Evolutionary conservation across 1,140 invertebrate species (phyloP).

Genomic region (Magallana angulata): DNA sequence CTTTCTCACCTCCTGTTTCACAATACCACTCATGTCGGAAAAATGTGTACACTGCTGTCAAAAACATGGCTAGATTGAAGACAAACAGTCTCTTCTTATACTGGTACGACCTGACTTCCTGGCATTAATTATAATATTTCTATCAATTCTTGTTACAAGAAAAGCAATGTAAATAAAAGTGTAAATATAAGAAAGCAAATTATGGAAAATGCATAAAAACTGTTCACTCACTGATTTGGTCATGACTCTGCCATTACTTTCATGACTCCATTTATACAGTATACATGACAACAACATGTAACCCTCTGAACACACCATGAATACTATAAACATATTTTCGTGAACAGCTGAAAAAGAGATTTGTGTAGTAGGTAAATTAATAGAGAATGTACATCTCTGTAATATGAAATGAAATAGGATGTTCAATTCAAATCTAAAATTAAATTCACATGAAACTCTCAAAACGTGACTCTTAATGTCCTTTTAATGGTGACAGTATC

Average conservation of each 20-base stretch:
- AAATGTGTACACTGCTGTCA: slow-evolving; percentile 93
- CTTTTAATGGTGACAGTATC: too few species aligned
- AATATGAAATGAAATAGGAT: too few species aligned
- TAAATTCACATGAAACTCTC: too few species aligned
- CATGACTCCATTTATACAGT: slow-evolving; percentile 86
- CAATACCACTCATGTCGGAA: slow-evolving; percentile 94
- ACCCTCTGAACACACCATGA: slow-evolving; percentile 90
- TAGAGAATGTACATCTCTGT: too few species aligned
- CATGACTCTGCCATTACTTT: slow-evolving; percentile 78
- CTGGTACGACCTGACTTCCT: slow-evolving; percentile 85
- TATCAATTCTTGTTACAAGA: too few species aligned
- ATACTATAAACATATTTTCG: slow-evolving; percentile 94
- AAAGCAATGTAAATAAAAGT: too few species aligned
- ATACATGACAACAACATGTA: slow-evolving; percentile 89
- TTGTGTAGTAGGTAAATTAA: too few species aligned
- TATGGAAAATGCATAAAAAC: too few species aligned
- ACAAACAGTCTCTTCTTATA: slow-evolving; percentile 88
- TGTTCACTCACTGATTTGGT: slow-evolving; percentile 62
- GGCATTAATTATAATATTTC: background rate
- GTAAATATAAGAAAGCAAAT: too few species aligned
- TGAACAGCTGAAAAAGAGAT: slow-evolving; percentile 86
- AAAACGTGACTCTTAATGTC: too few species aligned
- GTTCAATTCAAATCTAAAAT: too few species aligned
- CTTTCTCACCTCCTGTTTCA: slow-evolving; percentile 88
- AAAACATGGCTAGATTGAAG: slow-evolving; percentile 88